A percentile compares a stretch with the other conserved stretches of the same genome.
phyloP scores from a whole-genome alignment of 53 echinoderm and acorn worm genomes.

The Echinarachnius parma region DNA sequence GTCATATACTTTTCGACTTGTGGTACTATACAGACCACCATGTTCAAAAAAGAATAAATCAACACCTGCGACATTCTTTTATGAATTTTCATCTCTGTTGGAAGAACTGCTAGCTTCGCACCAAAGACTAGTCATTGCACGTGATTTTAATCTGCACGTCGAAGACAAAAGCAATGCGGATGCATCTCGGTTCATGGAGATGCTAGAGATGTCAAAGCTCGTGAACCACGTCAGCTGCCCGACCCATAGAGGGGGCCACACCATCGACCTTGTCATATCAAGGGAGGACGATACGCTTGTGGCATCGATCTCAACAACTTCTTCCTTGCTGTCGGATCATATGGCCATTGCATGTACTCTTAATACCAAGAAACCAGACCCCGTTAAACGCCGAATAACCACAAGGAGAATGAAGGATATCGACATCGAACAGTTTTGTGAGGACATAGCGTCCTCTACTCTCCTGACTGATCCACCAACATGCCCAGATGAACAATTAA shows the following conservation, averaged over 20 bases:
- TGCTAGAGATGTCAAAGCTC: constrained; percentile 15
- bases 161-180: background rate
- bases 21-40: constrained; percentile 14
- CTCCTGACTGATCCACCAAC: background rate
- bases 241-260: constrained; percentile 5
- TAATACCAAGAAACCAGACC: constrained; percentile 7
- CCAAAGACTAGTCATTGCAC: constrained; percentile 16
- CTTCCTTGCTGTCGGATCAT: constrained; percentile 9
- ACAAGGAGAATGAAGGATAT: constrained; percentile 19
- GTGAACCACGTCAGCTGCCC: constrained; percentile 8
- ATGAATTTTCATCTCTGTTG: background rate
- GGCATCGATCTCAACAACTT: background rate
- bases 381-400: constrained; percentile 4
- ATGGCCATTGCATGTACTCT: constrained; percentile 1
- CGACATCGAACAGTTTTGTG: constrained; percentile 3
- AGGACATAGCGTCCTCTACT: constrained; percentile 12
- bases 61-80: background rate
- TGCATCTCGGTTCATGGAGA: constrained; percentile 4
- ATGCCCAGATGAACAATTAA: background rate
- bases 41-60: constrained; percentile 4
- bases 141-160: constrained; percentile 13
- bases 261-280: constrained; percentile 6
- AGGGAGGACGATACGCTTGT: constrained; percentile 20
- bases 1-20: constrained; percentile 14
- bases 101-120: constrained; percentile 10